phyloP scores from a whole-genome alignment of 64 coral and sea anemone species.

The Astreopora myriophthalma region DNA sequence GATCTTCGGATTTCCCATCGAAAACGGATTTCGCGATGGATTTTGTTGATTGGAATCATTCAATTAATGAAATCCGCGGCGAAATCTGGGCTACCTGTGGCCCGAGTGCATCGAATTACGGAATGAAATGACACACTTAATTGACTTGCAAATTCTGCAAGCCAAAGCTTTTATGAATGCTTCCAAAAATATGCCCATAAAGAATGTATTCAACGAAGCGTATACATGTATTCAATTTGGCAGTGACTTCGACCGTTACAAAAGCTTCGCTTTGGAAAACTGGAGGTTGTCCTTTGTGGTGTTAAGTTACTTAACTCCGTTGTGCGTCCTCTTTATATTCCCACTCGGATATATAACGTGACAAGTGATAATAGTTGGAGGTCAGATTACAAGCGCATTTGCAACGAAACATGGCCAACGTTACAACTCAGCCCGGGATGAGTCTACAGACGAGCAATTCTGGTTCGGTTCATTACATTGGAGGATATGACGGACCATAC shows the following conservation, averaged over 20 bases:
- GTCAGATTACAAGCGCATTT: background rate
- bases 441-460: background rate
- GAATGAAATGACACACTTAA: background rate
- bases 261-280: background rate
- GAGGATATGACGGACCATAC: background rate
- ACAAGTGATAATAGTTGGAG: background rate
- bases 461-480: constrained; percentile 26
- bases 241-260: background rate
- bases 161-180: background rate
- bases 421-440: background rate
- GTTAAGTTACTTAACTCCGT: too few species aligned
- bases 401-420: background rate
- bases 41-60: too few species aligned
- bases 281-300: background rate
- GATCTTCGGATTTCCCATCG: too few species aligned
- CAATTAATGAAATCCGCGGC: too few species aligned
- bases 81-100: too few species aligned
- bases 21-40: too few species aligned
- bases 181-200: background rate
- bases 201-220: background rate
- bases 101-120: too few species aligned
- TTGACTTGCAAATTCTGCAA: background rate
- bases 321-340: too few species aligned
- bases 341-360: too few species aligned
- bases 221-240: constrained; percentile 10